Evolutionary conservation across 1,140 invertebrate genomes (phyloP), one percentile per base, ranked within the genome.

Genomic region (Aricia agestis): DNA sequence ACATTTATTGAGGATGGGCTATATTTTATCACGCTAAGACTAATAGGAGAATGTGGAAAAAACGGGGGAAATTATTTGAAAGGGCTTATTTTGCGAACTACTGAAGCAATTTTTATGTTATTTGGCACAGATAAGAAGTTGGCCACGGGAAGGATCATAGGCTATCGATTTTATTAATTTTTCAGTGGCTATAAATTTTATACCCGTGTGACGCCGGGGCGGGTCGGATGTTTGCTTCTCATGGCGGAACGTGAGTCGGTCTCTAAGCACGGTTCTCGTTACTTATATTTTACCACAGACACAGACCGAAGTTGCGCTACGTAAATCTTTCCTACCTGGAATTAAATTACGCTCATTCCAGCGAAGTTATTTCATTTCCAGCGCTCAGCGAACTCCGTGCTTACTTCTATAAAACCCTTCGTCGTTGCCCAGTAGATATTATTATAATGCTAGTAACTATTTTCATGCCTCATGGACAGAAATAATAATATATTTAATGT

Each of bases 361-460:
- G 59, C 19, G 18, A 63, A 63, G 59, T 63, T 63, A 63, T 63
- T 63, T 63, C 18, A 63, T 63, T 19, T 63, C 59, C 17, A 63
- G 19, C 59, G 59, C 59, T 63, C 59, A 11, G 59, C 59, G 17
- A 63, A 63, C 59, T 63, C 19, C 18, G 17, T 13, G 18, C 19
- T 19, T 25, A 19, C 6, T 19, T 63, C 18, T 63, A 61, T 17
- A 19, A 63, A 4, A n/a, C 59, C 6, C 59, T 63, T n/a, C 18
- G 19, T 17, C 17, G 59, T 63, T 63, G 25, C 18, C 10, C 18
- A 25, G 7, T 10, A 63, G 19, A 18, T 63, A 52, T 52, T 52
- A 52, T 52, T 52, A 15, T 52, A 52, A 52, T 52, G 11, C 13
- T 52, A 52, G 2, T 18, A 59, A 7, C 4, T 15, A 5, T 13